phyloP scores from a whole-genome alignment of 2,888 invertebrate species.

The Oeneis ivallda region DNA sequence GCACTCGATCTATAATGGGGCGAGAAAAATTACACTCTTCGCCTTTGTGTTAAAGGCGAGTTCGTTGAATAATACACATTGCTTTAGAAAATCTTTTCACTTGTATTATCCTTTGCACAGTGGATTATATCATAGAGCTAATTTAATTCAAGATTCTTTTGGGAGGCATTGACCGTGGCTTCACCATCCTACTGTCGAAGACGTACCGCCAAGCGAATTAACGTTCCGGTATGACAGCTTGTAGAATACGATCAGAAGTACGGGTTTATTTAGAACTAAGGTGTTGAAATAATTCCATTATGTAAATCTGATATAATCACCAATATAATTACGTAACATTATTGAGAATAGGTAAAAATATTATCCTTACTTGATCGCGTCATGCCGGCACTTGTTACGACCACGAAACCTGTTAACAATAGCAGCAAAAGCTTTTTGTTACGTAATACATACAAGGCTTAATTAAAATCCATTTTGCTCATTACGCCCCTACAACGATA shows the following conservation, averaged over 20 bases:
- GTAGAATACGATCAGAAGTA: too few relatives aligned
- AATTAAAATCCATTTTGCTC: conserved; percentile 1
- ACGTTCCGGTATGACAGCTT: too few relatives aligned
- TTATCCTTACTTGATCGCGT: neutral
- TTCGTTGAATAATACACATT: conserved; percentile 11
- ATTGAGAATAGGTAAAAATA: neutral
- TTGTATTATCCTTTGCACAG: neutral
- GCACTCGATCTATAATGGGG: conserved; percentile 31
- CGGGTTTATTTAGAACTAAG: too few relatives aligned
- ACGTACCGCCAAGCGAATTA: too few relatives aligned
- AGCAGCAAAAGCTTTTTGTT: conserved; percentile 5
- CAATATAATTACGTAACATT: too few relatives aligned
- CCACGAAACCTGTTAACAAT: conserved; percentile 6
- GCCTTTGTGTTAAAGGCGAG: conserved; percentile 25
- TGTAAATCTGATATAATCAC: too few relatives aligned
- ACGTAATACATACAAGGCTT: neutral
- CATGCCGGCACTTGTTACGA: neutral
- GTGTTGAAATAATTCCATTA: too few relatives aligned
- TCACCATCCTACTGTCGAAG: too few relatives aligned
- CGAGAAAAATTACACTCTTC: conserved; percentile 26
- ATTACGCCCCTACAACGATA: neutral
- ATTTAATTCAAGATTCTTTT: neutral
- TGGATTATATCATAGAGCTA: neutral
- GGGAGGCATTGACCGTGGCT: too few relatives aligned
- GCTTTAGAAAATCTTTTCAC: conserved; percentile 14